Evolutionary conservation across 2,113 vertebrate species (phyloP), one percentile per base, ranked within the genome.

Genomic region (Manacus vitellinus): DNA sequence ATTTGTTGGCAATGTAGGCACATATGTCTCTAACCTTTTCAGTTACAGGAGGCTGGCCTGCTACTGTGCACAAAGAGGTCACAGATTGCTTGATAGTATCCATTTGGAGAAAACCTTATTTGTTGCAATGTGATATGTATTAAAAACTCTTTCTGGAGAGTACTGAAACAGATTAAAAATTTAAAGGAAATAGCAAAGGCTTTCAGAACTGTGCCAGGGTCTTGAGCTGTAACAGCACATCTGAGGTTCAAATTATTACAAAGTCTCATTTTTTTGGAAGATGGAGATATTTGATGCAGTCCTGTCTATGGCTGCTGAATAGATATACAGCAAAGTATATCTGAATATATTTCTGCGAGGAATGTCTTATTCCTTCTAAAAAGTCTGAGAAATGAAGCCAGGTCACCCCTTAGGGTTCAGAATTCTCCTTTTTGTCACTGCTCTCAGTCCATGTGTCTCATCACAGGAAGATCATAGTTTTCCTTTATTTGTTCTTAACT

Each of bases 91-190:
- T 72, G 35, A 39, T 35, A 33, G 10, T 25, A 46, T 55, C 8
- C 28, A 0, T 61, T 63, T 88, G 41, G 30, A 74, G 55, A 86
- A 91, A 92, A 41, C 5, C 8, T 9, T 41, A 3, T 51, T 58
- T 74, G 18, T 41, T 52, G 9, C 35, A 72, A 33, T 12, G 39
- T 1, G 1, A 12, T 2, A 0, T 31, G 4, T 13, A 56, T 21
- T 3, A 2, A 67, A 63, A 33, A 17, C 4, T 59, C 31, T 63
- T 73, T 70, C 52, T 68, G 35, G 11, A 61, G 16, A 65, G 12
- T 37, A 56, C 17, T 49, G 49, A 68, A 71, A 72, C 23, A 79
- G 16, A 7, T 79, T 33, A 67, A 79, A 88, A 37, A 24, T 28
- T 65, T 31, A 37, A 74, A 6, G 4, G 12, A 70, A 80, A 28